These are phyloP conservation scores for Lymantria dispar DNA, from an alignment of 2,888 invertebrate species.

Conservation along the genomic window DNA sequence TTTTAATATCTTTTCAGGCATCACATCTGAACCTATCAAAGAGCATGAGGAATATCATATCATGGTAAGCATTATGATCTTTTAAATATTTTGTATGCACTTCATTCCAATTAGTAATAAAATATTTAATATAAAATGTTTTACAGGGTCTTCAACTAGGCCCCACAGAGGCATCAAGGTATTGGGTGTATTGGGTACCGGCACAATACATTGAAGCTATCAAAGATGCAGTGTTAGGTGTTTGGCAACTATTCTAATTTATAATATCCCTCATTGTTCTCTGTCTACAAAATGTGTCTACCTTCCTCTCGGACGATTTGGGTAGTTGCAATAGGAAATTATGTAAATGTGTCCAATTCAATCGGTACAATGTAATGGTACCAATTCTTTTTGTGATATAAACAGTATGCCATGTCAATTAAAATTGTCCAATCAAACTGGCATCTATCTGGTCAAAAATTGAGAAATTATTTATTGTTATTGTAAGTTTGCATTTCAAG, in stretches of 20 bases:
- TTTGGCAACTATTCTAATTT: constrained; percentile 89
- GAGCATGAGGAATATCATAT: constrained; percentile 95
- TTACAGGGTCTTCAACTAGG: constrained; percentile 92
- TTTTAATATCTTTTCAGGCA: constrained; percentile 49
- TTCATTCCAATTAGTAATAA: not conserved
- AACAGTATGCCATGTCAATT: constrained; percentile 76
- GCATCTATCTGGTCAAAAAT: constrained; percentile 74
- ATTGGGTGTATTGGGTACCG: constrained; percentile 98
- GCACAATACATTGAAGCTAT: constrained; percentile 95
- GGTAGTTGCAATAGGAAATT: constrained; percentile 73
- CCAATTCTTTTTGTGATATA: constrained; percentile 74
- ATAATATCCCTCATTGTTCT: constrained; percentile 24
- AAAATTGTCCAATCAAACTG: constrained; percentile 75
- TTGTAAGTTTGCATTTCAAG: constrained; percentile 71
- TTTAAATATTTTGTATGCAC: not conserved
- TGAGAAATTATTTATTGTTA: constrained; percentile 72
- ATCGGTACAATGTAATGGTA: constrained; percentile 60
- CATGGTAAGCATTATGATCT: constrained; percentile 85
- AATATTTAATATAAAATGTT: constrained; percentile 6
- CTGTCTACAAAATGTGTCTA: constrained; percentile 50
- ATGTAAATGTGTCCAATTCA: constrained; percentile 55
- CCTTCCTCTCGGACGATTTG: constrained; percentile 56
- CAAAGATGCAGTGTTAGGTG: constrained; percentile 94
- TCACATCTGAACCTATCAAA: constrained; percentile 90
- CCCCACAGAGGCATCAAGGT: constrained; percentile 94